Evolutionary conservation across 2,888 invertebrate genomes (phyloP), one percentile per base, ranked within the genome.

Genomic region (Drosophila borealis): DNA sequence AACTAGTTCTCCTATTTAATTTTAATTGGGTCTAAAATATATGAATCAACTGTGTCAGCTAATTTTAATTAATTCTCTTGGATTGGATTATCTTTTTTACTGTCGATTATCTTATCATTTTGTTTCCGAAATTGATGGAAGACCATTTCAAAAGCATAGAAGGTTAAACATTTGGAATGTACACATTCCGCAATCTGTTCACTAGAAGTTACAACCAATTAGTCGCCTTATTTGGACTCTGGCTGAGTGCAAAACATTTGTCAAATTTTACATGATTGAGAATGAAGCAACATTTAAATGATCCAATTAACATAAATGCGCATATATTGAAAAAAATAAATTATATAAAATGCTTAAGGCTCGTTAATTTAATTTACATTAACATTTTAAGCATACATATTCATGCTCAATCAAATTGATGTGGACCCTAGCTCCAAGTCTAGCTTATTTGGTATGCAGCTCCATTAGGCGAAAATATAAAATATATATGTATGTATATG

Each of bases 321-420:
- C 13, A 54, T 44, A 39, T 42, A 36, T 55, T 68, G 64, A 29
- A 48, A 48, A 78, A 84, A 63, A 81, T 79, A 74, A 74, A 72
- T 81, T 59, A 84, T 72, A 79, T 66, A 59, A 71, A 82, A 65
- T 62, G 61, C 65, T 70, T 46, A 59, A 60, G 67, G 70, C 61
- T 88, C 74, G 82, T 84, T 88, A 82, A 82, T 88, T 85, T 71
- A 85, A 88, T 84, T 77, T 81, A 74, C 73, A 73, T 84, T 80
- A 71, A 74, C 82, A 73, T 75, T 80, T 77, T 74, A 62, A 67
- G 82, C 68, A 88, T 83, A 36, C 82, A 88, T 83, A 88, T 83
- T 83, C 83, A 83, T 88, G 81, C 68, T 84, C 67, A 81, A 74
- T 83, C 81, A 80, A 81, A 65, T 55, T 71, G 64, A 63, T 51